Evolutionary conservation across 1,140 invertebrate genomes (phyloP), one percentile per base, ranked within the genome.

Genomic region (Phthorimaea operculella): DNA sequence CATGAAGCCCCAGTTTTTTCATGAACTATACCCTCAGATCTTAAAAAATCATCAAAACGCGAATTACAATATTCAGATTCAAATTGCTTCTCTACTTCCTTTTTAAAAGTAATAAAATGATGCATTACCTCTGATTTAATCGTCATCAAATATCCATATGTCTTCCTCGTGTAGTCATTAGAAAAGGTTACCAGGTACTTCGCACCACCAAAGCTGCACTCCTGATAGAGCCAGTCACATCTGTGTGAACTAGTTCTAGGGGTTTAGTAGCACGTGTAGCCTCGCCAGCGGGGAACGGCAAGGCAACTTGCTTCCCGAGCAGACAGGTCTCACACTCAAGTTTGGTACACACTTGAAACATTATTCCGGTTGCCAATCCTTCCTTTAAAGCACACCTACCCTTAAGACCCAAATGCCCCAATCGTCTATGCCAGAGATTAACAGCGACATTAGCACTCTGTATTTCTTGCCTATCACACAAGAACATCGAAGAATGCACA

Each of bases 171-270:
- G 59, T 61, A 68, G 53, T 79, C 70, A 6, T 28, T 6, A 10
- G 72, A 79, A 44, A 82, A 72, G 14, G 68, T 63, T 1, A 74
- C 34, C 18, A 78, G 68, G 53, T 75, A 80, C 12, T 52, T 42
- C 12, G 57, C 51, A 0, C 65, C 64, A 3, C 57, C 56, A 3
- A 14, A 49, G 21, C 49, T 51, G 9, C 15, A 9, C 5, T 12
- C 21, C 0, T 14, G 45, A 50, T 39, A 0, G 56, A 51, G 1
- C 56, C 56, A 7, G 3, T 11, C 0, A 58, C 34, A 14, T 58
- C 56, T 1, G 21, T 16, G 16, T 58, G 56, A 0, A 58, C 14
- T 4, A 58, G 44, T 36, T 58, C 44, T 16, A 58, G 28, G 15
- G 39, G 33, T 33, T 42, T 34, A 14, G 12, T 21, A 0, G 55